These are phyloP conservation scores for Eupsilia transversa DNA, from an alignment of 2,888 invertebrate genomes.

Conservation along the genomic window DNA sequence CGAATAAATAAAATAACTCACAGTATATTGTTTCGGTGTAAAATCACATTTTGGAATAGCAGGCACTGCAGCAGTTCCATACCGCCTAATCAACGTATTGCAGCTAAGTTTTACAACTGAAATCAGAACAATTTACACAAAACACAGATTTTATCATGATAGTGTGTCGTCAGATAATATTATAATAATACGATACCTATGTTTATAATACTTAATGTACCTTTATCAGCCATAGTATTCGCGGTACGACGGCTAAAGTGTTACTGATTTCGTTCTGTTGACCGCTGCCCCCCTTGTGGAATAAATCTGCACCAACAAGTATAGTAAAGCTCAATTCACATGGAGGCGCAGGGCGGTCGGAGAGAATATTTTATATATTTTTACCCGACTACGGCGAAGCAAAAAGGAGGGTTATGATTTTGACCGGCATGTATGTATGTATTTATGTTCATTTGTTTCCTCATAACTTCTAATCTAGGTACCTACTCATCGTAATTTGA, in stretches of 20 bases:
- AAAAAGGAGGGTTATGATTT: no score
- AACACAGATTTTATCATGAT: slow-evolving; percentile 28
- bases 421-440: no score
- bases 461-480: no score
- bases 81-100: slow-evolving; percentile 60
- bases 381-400: no score
- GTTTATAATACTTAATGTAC: slow-evolving; percentile 29
- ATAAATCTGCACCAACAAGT: slow-evolving; percentile 47
- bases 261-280: slow-evolving; percentile 40
- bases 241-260: slow-evolving; percentile 19
- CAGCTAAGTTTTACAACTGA: slow-evolving; percentile 64
- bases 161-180: neutral
- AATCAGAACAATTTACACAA: slow-evolving; percentile 38
- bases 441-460: no score
- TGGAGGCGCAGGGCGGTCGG: neutral
- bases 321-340: slow-evolving; percentile 36
- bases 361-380: neutral
- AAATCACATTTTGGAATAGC: slow-evolving; percentile 75
- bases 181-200: neutral
- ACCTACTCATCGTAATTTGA: no score
- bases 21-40: slow-evolving; percentile 77
- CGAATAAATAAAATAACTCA: slow-evolving; percentile 67
- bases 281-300: slow-evolving; percentile 37
- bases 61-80: slow-evolving; percentile 57
- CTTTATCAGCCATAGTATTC: slow-evolving; percentile 59